These are phyloP conservation scores for Carterocephalus palaemon DNA, from an alignment of 2,888 invertebrate genomes.

Conservation along the genomic window DNA sequence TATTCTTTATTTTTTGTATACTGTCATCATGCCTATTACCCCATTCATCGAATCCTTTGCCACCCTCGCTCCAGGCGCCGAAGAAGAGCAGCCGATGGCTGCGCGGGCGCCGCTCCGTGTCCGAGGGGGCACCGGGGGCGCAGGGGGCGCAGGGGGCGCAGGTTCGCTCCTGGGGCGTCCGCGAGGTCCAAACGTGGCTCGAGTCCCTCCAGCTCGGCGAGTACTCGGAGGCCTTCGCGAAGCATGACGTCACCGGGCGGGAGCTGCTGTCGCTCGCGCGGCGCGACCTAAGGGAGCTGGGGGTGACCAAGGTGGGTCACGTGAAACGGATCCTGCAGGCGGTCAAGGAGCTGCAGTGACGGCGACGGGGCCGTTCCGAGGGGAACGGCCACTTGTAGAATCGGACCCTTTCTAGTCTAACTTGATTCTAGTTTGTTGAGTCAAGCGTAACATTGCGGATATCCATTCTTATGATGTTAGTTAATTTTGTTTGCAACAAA, in stretches of 20 bases:
- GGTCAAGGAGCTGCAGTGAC: conserved; percentile 86
- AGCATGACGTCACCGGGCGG: conserved; percentile 94
- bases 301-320: conserved; percentile 96
- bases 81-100: conserved; percentile 66
- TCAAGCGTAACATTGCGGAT: no score
- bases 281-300: conserved; percentile 92
- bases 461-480: no score
- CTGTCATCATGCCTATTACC: no score
- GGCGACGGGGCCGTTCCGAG: conserved; percentile 70
- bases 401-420: not conserved
- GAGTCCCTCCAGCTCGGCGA: conserved; percentile 92
- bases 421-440: no score
- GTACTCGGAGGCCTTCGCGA: conserved; percentile 93
- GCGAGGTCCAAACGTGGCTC: conserved; percentile 94
- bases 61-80: conserved; percentile 51
- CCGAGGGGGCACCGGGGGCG: conserved; percentile 55
- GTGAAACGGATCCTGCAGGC: conserved; percentile 96
- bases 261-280: conserved; percentile 92
- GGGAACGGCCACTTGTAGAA: conserved; percentile 54
- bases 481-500: no score
- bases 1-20: no score
- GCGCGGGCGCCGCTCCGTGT: conserved; percentile 62
- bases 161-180: conserved; percentile 86
- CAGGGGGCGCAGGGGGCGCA: conserved; percentile 46
- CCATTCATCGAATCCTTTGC: conserved; percentile 24